These are phyloP conservation scores for Oreohelix idahoensis DNA, from an alignment of 1,140 invertebrate genomes.

Conservation along the genomic window DNA sequence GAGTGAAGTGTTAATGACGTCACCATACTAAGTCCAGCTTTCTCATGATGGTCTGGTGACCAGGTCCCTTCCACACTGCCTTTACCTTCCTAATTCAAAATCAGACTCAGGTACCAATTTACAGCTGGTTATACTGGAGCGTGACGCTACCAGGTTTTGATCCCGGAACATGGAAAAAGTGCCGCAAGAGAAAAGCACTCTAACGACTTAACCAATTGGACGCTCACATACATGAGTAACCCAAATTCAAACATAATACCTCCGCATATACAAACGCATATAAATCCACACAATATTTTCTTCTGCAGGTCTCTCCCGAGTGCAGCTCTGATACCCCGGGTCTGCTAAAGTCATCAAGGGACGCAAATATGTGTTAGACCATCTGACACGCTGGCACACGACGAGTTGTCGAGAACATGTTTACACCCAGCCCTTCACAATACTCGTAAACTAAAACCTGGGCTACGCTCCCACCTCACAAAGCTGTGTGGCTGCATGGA, in stretches of 20 bases:
- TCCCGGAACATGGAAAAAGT: too few relatives aligned
- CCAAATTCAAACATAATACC: too few relatives aligned
- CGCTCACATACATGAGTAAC: not conserved
- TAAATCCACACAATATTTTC: not conserved
- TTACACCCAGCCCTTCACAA: not conserved
- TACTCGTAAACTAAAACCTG: not conserved
- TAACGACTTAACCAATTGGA: too few relatives aligned
- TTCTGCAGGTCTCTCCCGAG: not conserved
- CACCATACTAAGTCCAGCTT: too few relatives aligned
- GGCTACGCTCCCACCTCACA: not conserved
- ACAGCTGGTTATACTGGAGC: too few relatives aligned
- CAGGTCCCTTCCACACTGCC: too few relatives aligned
- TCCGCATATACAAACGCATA: not conserved
- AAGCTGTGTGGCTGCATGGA: not conserved
- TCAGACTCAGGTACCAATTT: too few relatives aligned
- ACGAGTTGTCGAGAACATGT: not conserved
- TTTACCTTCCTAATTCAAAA: too few relatives aligned
- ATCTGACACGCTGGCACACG: conserved; percentile 16
- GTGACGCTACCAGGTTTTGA: too few relatives aligned
- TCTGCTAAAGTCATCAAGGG: not conserved
- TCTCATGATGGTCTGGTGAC: too few relatives aligned
- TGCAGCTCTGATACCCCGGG: not conserved
- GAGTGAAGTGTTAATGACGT: too few relatives aligned
- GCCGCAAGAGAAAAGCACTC: too few relatives aligned
- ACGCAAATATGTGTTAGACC: not conserved